Base-by-base conservation (phyloP, 2,888 invertebrate species). In the Cerceris ruficornis region DNA sequence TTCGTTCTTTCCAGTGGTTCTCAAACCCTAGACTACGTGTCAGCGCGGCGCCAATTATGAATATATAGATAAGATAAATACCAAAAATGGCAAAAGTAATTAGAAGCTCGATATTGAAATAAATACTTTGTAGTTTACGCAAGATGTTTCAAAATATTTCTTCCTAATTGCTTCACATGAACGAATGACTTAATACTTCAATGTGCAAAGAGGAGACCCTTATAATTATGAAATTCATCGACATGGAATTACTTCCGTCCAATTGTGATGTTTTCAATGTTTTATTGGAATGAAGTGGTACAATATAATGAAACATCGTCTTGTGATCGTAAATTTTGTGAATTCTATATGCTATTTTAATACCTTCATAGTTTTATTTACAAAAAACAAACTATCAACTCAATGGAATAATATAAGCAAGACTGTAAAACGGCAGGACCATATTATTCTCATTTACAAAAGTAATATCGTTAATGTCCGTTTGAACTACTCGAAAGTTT, bases 221-320 rank as follows among this genome's bases (percentile, higher is more conserved):
- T 52, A n/a, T n/a, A n/a, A 52, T 13, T 52, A n/a, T n/a, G n/a
- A n/a, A 52, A 52, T 0, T n/a, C 52, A 14, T 13, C 46, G 8
- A 11, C 9, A 8, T 8, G 2, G 13, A 46, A 52, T 11, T 52
- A 52, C n/a, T 14, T 14, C n/a, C 8, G 2, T 52, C 14, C n/a
- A 13, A 7, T 5, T 11, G 61, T 81, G 46, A 41, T 74, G 70
- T 66, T 72, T 76, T 60, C 46, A 74, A 52, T 72, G 69, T 85
- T 87, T 89, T 88, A 89, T 90, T 90, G 86, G 87, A 89, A 89
- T 90, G 87, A 87, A 86, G 81, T 83, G 75, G 75, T 88, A 88
- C 88, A 89, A 79, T 84, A 81, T 70, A 85, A 85, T 86, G 80
- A 84, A 85, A 87, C 58, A 81, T 67, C 70, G 70, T 71, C 28